Conservation (phyloP, 2,888 invertebrate species). For the Papilio protenor region DNA sequence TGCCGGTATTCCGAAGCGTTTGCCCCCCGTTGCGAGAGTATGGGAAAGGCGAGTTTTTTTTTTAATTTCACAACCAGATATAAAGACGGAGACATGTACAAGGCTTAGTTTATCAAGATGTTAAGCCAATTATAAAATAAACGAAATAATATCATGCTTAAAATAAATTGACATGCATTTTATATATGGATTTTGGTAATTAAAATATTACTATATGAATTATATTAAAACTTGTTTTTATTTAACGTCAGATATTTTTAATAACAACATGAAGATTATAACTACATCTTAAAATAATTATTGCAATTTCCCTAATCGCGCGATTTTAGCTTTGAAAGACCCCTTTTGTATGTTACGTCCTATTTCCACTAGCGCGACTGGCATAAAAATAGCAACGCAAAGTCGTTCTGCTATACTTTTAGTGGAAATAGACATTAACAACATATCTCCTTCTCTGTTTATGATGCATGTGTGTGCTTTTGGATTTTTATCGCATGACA, state of each 20-base stretch:
- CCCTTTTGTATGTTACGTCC: no score
- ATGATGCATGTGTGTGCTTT: background rate
- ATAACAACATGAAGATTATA: no score
- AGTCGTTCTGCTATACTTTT: background rate
- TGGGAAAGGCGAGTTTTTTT: conserved; percentile 39
- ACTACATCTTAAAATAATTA: no score
- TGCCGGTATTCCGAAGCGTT: conserved; percentile 32
- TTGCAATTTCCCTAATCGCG: no score
- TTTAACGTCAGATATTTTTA: background rate
- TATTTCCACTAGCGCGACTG: no score
- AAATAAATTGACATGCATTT: conserved; percentile 8
- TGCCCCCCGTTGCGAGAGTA: conserved; percentile 49
- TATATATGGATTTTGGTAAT: background rate
- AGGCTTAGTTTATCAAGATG: conserved; percentile 24
- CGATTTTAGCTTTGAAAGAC: no score
- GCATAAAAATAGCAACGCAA: no score
- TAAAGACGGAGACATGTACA: conserved; percentile 20
- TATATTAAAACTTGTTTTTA: background rate
- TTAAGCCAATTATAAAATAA: conserved; percentile 22
- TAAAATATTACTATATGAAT: conserved; percentile 4
- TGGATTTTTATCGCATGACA: background rate
- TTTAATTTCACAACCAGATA: conserved; percentile 34
- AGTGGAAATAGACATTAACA: background rate
- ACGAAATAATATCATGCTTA: conserved; percentile 1
- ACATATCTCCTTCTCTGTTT: background rate